Conservation (phyloP, 2,888 invertebrate genomes). For the Catocala nupta region DNA sequence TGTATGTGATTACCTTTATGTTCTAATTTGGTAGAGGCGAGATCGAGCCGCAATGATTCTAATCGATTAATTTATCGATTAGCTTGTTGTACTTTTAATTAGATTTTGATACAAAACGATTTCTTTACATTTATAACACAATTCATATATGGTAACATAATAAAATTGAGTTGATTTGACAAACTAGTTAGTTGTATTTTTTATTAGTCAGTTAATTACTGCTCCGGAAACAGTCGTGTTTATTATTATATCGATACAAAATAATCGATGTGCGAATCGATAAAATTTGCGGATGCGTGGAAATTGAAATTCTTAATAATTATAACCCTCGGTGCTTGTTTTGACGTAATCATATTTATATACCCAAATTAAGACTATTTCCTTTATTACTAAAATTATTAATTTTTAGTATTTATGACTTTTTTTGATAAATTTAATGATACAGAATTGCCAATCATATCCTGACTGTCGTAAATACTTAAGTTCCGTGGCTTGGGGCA, state of each 20-base stretch:
- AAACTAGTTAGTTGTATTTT: constrained; percentile 42
- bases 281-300: constrained; percentile 41
- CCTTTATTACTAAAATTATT: constrained; percentile 31
- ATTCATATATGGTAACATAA: constrained; percentile 41
- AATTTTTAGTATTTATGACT: constrained; percentile 33
- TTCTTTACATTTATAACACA: constrained; percentile 56
- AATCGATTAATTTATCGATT: constrained; percentile 76
- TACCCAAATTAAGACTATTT: constrained; percentile 31
- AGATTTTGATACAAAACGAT: constrained; percentile 60
- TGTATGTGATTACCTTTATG: constrained; percentile 60
- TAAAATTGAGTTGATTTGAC: constrained; percentile 45
- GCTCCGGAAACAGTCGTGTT: constrained; percentile 32
- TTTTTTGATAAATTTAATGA: constrained; percentile 3
- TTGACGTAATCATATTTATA: constrained; percentile 26
- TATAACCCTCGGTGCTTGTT: constrained; percentile 12
- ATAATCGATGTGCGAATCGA: constrained; percentile 19
- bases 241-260: constrained; percentile 36
- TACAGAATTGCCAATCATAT: constrained; percentile 5
- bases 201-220: constrained; percentile 23
- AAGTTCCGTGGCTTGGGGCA: neutral
- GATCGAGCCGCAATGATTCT: constrained; percentile 53
- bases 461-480: constrained; percentile 7
- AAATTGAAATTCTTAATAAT: constrained; percentile 22
- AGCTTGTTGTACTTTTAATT: constrained; percentile 63
- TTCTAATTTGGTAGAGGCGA: constrained; percentile 67